Base-by-base conservation (phyloP, 2,888 invertebrate species). In the Sinelater perroti region DNA sequence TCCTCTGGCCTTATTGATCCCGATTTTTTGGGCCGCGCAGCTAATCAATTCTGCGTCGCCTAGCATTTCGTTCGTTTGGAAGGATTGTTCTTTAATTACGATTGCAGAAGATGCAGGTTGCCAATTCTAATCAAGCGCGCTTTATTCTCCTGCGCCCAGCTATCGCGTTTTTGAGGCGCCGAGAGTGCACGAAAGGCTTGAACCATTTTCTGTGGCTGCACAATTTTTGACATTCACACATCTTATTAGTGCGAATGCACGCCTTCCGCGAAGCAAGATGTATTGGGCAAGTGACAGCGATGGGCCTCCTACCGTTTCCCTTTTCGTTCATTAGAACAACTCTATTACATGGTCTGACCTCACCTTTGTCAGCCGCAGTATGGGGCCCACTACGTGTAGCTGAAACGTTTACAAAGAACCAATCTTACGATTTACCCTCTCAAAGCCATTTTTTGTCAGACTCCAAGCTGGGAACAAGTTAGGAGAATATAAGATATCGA, bases 251-350 rank as follows among this genome's bases (percentile, higher is more conserved):
- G 28, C 46, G 46, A 54, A 54, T 54, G 40, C n/a, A n/a, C n/a
- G n/a, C 47, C 38, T 54, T 14, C 31, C 13, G 46, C 47, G 28
- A 18, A 46, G 38, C 46, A 54, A 28, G 46, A 59, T 52, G 50
- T 56, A 54, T 62, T 62, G 47, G 60, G 40, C 59, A 60, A 68
- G 69, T 69, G 70, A 70, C 70, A 70, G 68, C 60, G 54, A 59
- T 62, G 52, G 56, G 62, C 70, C 66, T 64, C 70, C 68, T 54
- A 64, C 56, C 18, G 69, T 45, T 61, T 55, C 52, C 64, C 65
- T 64, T 70, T 72, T 72, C 71, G 70, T 67, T 72, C 72, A 72
- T 73, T 73, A 72, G 72, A 66, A 72, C 72, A 71, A 72, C 72
- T 73, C 73, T 70, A 71, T 73, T 73, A 72, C 71, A 70, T 64